These are phyloP conservation scores for Pelecanoides urinatrix DNA, from an alignment of 2,113 vertebrate genomes.

Conservation along the genomic window DNA sequence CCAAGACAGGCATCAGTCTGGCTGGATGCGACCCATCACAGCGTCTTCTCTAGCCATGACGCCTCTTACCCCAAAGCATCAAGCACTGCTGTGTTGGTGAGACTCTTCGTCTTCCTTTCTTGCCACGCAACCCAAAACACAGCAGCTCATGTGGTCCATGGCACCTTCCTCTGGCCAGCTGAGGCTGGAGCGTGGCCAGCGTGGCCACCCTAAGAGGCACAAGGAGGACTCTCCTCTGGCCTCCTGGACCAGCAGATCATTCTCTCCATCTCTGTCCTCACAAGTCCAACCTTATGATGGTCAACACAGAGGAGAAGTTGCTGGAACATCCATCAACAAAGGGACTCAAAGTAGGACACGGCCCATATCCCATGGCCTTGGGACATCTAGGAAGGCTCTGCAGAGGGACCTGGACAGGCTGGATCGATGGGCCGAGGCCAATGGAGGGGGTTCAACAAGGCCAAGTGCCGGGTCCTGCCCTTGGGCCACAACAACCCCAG, in stretches of 20 bases:
- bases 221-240: neutral
- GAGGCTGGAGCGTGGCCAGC: rapidly evolving
- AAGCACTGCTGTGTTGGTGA: neutral
- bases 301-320: neutral
- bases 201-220: neutral
- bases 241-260: neutral
- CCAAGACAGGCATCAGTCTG: too few species aligned
- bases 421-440: too few species aligned
- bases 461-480: too few species aligned
- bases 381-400: too few species aligned
- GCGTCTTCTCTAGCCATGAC: neutral
- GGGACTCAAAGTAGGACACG: neutral
- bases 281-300: rapidly evolving
- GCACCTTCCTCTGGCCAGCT: neutral
- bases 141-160: neutral
- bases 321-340: neutral
- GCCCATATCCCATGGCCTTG: neutral
- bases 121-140: neutral
- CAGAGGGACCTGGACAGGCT: too few species aligned
- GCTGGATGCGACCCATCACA: neutral
- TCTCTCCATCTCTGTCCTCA: neutral
- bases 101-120: neutral
- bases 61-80: neutral
- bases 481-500: too few species aligned
- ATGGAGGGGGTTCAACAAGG: too few species aligned